Conservation (phyloP, 1,140 invertebrate species). For the Matsumurasca onukii region DNA sequence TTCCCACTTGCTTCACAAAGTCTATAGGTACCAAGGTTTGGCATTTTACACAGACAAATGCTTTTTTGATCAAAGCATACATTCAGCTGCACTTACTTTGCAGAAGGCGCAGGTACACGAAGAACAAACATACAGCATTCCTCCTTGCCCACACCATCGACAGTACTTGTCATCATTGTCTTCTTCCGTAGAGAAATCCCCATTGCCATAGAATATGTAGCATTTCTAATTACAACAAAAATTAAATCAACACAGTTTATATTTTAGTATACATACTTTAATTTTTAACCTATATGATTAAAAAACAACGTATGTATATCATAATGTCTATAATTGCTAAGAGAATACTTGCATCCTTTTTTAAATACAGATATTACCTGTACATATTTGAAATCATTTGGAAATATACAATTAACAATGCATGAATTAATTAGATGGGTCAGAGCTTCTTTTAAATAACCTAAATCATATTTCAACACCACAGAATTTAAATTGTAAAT, state of each 20-base stretch:
- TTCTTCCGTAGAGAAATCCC: constrained; percentile 52
- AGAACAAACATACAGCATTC: constrained; percentile 55
- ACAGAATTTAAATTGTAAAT: constrained; percentile 7
- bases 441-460: not conserved
- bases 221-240: constrained; percentile 51
- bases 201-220: constrained; percentile 52
- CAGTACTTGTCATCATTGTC: constrained; percentile 57
- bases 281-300: no score
- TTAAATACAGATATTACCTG: no score
- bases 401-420: not conserved
- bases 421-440: not conserved
- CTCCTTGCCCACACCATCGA: constrained; percentile 60
- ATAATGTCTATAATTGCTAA: no score
- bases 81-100: constrained; percentile 45
- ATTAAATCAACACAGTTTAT: not conserved
- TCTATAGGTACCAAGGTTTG: no score
- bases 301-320: no score
- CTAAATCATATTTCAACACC: constrained; percentile 17
- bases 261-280: no score
- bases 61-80: no score
- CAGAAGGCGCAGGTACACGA: constrained; percentile 58
- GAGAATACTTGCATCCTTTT: no score
- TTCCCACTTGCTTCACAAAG: no score
- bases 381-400: constrained; percentile 1
- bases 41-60: no score